Conservation (phyloP, 2,113 vertebrate species). For the Calyptomena viridis region DNA sequence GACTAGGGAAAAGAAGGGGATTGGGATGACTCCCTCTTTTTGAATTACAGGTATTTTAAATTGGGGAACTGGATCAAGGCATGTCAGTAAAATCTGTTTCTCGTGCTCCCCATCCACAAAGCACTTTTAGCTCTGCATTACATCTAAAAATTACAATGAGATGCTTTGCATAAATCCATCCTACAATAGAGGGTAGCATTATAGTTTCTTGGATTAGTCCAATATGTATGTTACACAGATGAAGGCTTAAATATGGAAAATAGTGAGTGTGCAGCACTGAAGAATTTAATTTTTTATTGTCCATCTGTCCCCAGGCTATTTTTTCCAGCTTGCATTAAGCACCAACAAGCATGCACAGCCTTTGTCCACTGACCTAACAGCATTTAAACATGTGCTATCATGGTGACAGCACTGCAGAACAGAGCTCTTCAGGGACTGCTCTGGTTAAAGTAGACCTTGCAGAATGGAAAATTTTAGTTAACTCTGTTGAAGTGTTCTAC, state of each 20-base stretch:
- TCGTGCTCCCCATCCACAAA: neutral
- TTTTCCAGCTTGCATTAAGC: neutral
- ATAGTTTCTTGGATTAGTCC: neutral
- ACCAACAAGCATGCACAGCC: neutral
- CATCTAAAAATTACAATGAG: neutral
- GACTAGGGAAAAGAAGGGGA: neutral
- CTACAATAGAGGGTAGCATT: neutral
- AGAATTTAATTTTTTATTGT: neutral
- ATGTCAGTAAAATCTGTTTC: neutral
- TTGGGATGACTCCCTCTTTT: neutral
- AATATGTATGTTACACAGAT: neutral
- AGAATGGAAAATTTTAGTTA: neutral
- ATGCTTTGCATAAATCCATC: neutral
- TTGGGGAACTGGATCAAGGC: neutral
- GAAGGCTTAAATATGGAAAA: neutral
- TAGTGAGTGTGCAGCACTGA: neutral
- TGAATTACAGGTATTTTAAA: neutral
- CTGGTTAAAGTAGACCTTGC: neutral
- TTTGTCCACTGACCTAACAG: neutral
- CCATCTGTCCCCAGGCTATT: neutral
- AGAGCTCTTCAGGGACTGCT: neutral
- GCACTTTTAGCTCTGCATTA: neutral
- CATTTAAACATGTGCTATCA: neutral
- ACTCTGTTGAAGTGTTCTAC: neutral
- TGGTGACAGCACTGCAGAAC: neutral